A percentile compares a stretch with the other conserved stretches of the same genome.
phyloP scores from a whole-genome alignment of 1,140 invertebrate species.

The Cotesia vestalis region DNA sequence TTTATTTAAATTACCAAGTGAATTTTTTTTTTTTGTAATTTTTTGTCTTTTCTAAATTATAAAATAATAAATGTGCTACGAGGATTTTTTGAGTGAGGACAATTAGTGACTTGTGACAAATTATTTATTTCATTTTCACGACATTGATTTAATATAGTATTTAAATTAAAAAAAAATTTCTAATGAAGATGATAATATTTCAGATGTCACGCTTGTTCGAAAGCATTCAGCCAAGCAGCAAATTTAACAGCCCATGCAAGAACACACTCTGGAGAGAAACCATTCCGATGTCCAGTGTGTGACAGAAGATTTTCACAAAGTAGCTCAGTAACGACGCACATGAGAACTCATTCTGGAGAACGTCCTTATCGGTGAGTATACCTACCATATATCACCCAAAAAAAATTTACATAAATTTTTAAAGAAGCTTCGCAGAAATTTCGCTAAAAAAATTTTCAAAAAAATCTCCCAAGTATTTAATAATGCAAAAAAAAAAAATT shows the following conservation, averaged over 20 bases:
- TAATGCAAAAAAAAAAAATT: neutral
- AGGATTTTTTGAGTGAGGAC: too few species aligned
- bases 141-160: too few species aligned
- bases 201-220: conserved; percentile 72
- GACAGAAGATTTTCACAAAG: conserved; percentile 94
- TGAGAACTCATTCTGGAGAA: conserved; percentile 95
- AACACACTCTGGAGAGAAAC: conserved; percentile 79
- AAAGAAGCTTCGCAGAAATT: too few species aligned
- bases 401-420: too few species aligned
- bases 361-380: conserved; percentile 81
- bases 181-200: conserved; percentile 13
- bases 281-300: conserved; percentile 94
- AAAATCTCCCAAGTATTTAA: neutral
- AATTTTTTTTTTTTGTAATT: neutral
- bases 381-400: neutral
- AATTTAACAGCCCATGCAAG: conserved; percentile 69
- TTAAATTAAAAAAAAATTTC: too few species aligned
- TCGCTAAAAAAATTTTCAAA: too few species aligned
- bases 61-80: conserved; percentile 1
- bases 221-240: conserved; percentile 68
- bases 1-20: too few species aligned
- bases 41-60: too few species aligned
- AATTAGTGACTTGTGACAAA: too few species aligned
- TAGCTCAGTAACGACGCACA: conserved; percentile 95
- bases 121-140: too few species aligned